Evolutionary conservation across 35 echinoderm and acorn worm genomes (phyloP).

Genomic region (Heliocidaris tuberculata): DNA sequence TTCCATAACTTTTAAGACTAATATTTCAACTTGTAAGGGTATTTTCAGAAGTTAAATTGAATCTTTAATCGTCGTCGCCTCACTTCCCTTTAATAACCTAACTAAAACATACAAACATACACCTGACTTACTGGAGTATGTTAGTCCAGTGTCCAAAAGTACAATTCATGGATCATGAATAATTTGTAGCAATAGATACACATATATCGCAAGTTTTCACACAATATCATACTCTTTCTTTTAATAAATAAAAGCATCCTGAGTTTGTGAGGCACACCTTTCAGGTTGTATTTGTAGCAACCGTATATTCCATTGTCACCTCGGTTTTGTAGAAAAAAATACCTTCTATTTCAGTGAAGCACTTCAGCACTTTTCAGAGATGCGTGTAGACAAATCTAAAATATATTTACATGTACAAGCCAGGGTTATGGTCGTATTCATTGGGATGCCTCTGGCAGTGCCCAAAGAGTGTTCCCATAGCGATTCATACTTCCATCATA

Average conservation of each 20-base stretch:
- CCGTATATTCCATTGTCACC: no score
- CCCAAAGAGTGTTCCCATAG: constrained; percentile 5
- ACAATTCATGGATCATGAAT: no score
- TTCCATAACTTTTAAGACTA: no score
- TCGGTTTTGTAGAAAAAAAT: neutral
- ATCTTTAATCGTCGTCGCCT: no score
- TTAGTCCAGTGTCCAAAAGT: no score
- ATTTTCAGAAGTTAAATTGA: no score
- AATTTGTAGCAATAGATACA: no score
- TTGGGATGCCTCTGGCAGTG: constrained; percentile 22
- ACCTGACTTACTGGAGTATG: no score
- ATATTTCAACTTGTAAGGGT: no score
- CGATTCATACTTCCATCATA: neutral
- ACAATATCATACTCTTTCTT: neutral
- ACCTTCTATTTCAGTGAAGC: neutral
- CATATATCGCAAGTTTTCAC: neutral
- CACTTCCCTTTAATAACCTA: no score
- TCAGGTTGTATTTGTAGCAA: no score
- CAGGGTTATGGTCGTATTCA: neutral
- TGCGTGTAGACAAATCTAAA: neutral
- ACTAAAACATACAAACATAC: no score
- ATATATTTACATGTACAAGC: neutral
- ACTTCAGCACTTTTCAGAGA: neutral
- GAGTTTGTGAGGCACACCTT: neutral
- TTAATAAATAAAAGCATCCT: neutral